phyloP scores from a whole-genome alignment of 1,140 invertebrate genomes.

The Drosophila paulistorum region DNA sequence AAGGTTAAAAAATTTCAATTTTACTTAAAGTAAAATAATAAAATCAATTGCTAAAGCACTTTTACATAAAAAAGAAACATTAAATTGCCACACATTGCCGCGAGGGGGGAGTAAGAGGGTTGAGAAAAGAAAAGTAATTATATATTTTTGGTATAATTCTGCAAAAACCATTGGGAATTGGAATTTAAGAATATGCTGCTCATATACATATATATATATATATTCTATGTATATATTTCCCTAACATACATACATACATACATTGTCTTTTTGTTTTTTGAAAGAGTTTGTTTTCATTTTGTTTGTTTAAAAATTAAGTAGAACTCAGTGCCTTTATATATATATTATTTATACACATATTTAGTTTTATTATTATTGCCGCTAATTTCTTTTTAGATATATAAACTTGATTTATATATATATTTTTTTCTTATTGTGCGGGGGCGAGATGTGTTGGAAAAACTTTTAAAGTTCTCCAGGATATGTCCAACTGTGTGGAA shows the following conservation, averaged over 20 bases:
- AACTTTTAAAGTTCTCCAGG: constrained; percentile 56
- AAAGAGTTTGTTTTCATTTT: constrained; percentile 31
- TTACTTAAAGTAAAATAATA: constrained; percentile 79
- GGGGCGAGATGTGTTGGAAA: neutral
- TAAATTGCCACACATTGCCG: constrained; percentile 71
- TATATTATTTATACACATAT: constrained; percentile 55
- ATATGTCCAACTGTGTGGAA: constrained; percentile 42
- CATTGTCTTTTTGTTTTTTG: constrained; percentile 57
- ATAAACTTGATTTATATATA: constrained; percentile 33
- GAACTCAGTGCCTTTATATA: constrained; percentile 81
- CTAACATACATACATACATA: constrained; percentile 68
- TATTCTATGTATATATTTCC: constrained; percentile 50
- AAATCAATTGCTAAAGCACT: constrained; percentile 69
- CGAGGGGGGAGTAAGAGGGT: neutral
- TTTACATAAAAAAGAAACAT: constrained; percentile 47
- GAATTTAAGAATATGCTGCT: constrained; percentile 46
- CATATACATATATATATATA: constrained; percentile 29
- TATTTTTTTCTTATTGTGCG: constrained; percentile 1
- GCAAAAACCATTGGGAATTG: constrained; percentile 77
- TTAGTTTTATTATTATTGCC: constrained; percentile 21
- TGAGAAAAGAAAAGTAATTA: constrained; percentile 56
- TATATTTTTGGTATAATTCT: constrained; percentile 82
- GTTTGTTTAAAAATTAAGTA: constrained; percentile 72
- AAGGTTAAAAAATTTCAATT: constrained; percentile 50
- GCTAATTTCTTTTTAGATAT: constrained; percentile 16